These are phyloP conservation scores for Hartigia nigra DNA, from an alignment of 2,888 invertebrate species.

Conservation along the genomic window DNA sequence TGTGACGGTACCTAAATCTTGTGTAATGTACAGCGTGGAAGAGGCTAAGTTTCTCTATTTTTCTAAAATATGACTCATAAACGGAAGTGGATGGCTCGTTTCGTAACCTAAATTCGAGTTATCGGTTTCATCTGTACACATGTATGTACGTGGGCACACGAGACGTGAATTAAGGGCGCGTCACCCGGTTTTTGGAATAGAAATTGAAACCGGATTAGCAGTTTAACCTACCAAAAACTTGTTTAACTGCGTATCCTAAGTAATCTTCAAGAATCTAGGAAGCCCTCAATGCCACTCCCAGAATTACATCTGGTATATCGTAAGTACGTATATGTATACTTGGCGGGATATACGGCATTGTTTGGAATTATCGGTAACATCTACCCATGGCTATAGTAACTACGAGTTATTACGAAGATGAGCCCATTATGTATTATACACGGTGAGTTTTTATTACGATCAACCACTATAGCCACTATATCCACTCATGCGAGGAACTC, in stretches of 20 bases:
- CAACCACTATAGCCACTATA: conserved; percentile 24
- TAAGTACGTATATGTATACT: not conserved
- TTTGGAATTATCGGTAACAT: conserved; percentile 54
- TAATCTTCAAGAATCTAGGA: not conserved
- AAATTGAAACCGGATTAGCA: not conserved
- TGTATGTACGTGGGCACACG: not conserved
- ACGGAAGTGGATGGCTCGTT: not conserved
- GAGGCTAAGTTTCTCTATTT: not conserved
- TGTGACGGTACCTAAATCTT: not conserved
- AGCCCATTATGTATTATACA: conserved; percentile 58
- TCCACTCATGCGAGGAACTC: conserved; percentile 17
- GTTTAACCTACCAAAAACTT: not conserved
- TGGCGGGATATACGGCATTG: conserved; percentile 28
- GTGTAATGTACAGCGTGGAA: not conserved
- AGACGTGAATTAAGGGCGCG: not conserved
- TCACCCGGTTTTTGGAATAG: not conserved
- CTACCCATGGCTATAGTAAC: conserved; percentile 53
- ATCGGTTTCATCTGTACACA: not conserved
- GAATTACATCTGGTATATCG: not conserved
- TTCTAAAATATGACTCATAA: not conserved
- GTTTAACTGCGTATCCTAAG: not conserved
- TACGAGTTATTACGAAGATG: conserved; percentile 57
- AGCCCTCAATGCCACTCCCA: not conserved
- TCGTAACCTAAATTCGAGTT: not conserved
- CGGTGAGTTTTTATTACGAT: conserved; percentile 48